Evolutionary conservation across 2,888 invertebrate species (phyloP), one percentile per base, ranked within the genome.

Genomic region (Dasypolia templi): DNA sequence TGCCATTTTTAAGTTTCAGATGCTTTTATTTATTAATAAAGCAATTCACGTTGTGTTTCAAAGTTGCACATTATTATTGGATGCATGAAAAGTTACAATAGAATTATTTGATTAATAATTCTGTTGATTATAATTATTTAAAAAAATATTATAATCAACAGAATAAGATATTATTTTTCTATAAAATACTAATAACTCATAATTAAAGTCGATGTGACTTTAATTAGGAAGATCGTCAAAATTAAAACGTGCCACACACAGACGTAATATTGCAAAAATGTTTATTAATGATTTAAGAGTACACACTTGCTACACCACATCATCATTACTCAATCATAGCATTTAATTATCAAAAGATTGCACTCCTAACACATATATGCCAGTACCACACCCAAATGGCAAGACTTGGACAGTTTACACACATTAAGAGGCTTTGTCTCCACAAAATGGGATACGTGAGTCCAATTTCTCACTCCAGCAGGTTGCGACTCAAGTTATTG

Each of bases 381-480:
- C 42, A 87, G 88, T 91, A 88, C 86, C 87, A 91, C 88, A 87
- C 86, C 89, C 87, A 89, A 93, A 94, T 92, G 92, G 93, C 87
- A 84, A 80, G 91, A 94, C 93, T 95, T 94, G 92, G 93, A 93
- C 93, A 94, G 92, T 94, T 94, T 89, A 89, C 89, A 88, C 91
- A 91, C 94, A 92, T 94, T 94, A 93, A 88, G 88, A 90, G 92
- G 92, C 93, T 94, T 94, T 94, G 92, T 92, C 91, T 90, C 88
- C 87, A 80, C 90, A 88, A 89, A 93, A 93, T 93, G 91, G 92
- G 90, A 87, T 92, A 94, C 94, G 94, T 94, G 94, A 92, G 92
- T 93, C 88, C 90, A 91, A 91, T 91, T 90, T 91, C 90, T 93
- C 92, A 92, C 90, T 92, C 89, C 90, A 88, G 61, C 79, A 79